Evolutionary conservation across 2,113 vertebrate genomes (phyloP).

Genomic region (Pyrgilauda ruficollis): DNA sequence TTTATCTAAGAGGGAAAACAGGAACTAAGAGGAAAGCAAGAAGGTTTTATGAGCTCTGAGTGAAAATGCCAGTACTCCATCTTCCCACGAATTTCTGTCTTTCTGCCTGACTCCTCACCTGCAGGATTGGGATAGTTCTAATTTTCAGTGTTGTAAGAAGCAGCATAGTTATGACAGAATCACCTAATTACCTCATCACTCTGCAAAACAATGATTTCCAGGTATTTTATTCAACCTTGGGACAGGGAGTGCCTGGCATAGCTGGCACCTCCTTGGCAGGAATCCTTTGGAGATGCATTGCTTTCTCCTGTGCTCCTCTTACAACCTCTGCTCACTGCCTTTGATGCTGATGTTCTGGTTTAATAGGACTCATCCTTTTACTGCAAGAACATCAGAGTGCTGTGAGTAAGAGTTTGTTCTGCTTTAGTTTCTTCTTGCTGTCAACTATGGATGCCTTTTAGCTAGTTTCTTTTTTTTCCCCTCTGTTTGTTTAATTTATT

Average conservation of each 20-base stretch:
- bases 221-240: background rate
- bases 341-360: background rate
- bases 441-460: background rate
- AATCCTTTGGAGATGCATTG: background rate
- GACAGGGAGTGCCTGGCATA: background rate
- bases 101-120: background rate
- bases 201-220: slow-evolving; percentile 10
- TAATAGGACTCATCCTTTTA: slow-evolving; percentile 37
- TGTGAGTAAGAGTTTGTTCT: background rate
- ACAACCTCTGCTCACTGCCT: background rate
- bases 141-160: background rate
- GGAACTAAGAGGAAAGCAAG: background rate
- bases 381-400: background rate
- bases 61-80: background rate
- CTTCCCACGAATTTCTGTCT: background rate
- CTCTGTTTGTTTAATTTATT: background rate
- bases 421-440: slow-evolving; percentile 1
- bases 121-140: background rate
- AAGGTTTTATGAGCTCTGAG: background rate
- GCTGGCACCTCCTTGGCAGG: background rate
- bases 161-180: background rate
- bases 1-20: background rate
- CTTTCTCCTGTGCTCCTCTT: background rate
- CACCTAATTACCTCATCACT: background rate
- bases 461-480: background rate